Conservation (phyloP, 2,113 vertebrate genomes). For the Ptychochromis oligacanthus region DNA sequence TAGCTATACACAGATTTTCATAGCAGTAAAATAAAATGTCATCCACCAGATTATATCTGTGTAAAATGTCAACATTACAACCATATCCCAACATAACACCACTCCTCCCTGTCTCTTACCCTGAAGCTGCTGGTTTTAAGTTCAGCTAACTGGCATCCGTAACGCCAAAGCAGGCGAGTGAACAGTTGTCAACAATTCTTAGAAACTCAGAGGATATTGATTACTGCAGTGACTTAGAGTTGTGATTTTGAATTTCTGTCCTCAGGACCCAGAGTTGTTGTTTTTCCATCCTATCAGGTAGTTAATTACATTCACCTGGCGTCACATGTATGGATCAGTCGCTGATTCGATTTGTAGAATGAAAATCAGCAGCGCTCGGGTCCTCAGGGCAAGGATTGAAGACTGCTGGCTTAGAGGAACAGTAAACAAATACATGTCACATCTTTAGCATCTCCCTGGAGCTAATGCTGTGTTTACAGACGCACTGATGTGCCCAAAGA, state of each 20-base stretch:
- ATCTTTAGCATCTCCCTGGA: conserved; percentile 28
- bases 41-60: not conserved
- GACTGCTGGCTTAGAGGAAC: conserved; percentile 25
- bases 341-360: conserved; percentile 61
- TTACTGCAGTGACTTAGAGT: conserved; percentile 9
- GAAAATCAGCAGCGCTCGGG: conserved; percentile 40
- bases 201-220: conserved; percentile 35
- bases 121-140: not conserved
- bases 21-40: not conserved
- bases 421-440: conserved; percentile 39
- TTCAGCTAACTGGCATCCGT: not conserved
- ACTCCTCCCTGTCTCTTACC: not conserved
- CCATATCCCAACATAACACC: not conserved
- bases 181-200: conserved; percentile 21
- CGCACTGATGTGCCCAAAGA: conserved; percentile 12
- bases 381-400: conserved; percentile 20
- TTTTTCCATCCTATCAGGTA: conserved; percentile 41
- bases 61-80: not conserved
- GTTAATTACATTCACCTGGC: conserved; percentile 59
- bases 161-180: not conserved
- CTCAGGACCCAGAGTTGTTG: conserved; percentile 23
- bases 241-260: conserved; percentile 41
- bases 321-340: conserved; percentile 51
- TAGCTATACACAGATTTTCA: not conserved
- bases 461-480: conserved; percentile 25